These are phyloP conservation scores for Sminthurides aquaticus DNA, from an alignment of 2,888 invertebrate genomes.

Conservation along the genomic window DNA sequence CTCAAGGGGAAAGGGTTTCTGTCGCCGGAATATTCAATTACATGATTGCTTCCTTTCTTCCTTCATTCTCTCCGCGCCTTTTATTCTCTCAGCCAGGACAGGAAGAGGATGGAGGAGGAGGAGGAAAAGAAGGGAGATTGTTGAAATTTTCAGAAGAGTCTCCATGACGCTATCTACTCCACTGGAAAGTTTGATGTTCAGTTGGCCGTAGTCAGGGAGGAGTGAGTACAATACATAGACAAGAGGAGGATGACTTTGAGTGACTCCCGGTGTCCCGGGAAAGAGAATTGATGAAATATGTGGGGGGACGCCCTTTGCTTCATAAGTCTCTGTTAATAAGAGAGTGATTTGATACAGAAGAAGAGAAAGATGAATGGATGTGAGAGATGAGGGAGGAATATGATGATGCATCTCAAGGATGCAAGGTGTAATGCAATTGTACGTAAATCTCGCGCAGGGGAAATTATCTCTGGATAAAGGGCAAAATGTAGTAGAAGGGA, in stretches of 20 bases:
- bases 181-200: neutral
- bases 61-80: constrained; percentile 8
- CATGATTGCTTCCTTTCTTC: constrained; percentile 26
- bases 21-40: constrained; percentile 30
- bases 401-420: neutral
- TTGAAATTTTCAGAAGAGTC: neutral
- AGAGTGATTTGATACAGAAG: neutral
- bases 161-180: neutral
- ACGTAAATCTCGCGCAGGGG: neutral
- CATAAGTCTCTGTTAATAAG: too few relatives aligned
- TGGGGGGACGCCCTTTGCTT: too few relatives aligned
- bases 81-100: neutral
- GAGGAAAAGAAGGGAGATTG: too few relatives aligned
- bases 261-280: neutral
- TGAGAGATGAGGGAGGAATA: neutral
- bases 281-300: neutral
- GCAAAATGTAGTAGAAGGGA: neutral
- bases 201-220: too few relatives aligned
- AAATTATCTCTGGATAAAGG: neutral
- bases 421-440: neutral
- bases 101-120: neutral
- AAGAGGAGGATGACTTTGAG: neutral
- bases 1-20: constrained; percentile 11
- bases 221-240: too few relatives aligned
- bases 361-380: neutral